Conservation (phyloP, 1,140 invertebrate species). For the Nasonia giraulti region DNA sequence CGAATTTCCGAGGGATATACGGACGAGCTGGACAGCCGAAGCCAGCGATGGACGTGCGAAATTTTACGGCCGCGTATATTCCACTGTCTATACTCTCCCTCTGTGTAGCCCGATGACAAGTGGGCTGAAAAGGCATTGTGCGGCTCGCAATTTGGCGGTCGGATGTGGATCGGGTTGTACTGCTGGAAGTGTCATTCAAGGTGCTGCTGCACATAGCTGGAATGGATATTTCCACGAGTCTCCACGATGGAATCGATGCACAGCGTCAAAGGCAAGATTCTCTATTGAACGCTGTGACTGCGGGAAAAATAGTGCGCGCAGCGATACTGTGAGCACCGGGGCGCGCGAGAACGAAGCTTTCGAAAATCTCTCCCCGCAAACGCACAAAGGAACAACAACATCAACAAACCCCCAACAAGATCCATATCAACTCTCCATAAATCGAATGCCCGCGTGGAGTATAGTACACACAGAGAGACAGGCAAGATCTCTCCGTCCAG, state of each 20-base stretch:
- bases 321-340: not conserved
- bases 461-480: not conserved
- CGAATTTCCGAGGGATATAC: not conserved
- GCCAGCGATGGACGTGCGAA: conserved; percentile 7
- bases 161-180: not conserved
- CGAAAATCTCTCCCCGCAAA: not conserved
- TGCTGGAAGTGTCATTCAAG: no score
- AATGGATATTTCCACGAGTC: not conserved
- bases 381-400: not conserved
- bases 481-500: not conserved
- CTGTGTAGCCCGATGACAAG: not conserved
- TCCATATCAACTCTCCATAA: not conserved
- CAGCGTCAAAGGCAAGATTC: no score
- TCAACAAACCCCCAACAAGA: not conserved
- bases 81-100: not conserved
- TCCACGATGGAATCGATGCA: no score
- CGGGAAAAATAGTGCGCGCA: not conserved
- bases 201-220: no score
- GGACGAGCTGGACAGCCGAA: not conserved
- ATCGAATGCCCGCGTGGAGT: not conserved
- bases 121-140: not conserved
- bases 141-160: not conserved
- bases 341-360: no score
- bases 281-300: no score
- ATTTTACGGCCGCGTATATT: conserved; percentile 15